Evolutionary conservation across 1,140 invertebrate species (phyloP), one percentile per base, ranked within the genome.

Genomic region (Subanguina moxae): DNA sequence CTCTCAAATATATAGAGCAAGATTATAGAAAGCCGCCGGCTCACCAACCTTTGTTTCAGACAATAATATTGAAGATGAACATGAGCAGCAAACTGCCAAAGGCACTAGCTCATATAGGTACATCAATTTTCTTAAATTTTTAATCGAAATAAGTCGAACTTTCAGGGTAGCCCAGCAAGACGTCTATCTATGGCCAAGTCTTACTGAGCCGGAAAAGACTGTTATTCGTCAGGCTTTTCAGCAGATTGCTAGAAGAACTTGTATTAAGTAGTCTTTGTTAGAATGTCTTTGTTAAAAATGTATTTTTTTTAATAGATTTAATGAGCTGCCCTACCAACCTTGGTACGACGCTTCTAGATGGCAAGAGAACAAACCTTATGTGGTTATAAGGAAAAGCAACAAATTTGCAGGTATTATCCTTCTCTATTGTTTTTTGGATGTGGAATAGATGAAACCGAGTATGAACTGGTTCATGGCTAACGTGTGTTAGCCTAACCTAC

Each of bases 291-390:
- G n/a, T 7, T 52, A 21, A 19, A 19, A 52, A 7, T 15, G 15
- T 15, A 21, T 15, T 25, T 1, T 19, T 72, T 75, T 73, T 58
- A 38, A 70, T 21, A 71, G 71, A 57, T 71, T 71, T 58, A 71
- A 76, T 30, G 75, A 75, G 32, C 46, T 76, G 5, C 70, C 72
- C 46, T 80, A 80, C 56, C 80, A 80, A 62, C 78, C 78, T n/a
- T 80, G 78, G 78, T 75, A 80, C 67, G 72, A 82, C 57, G 72
- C 78, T 0, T 80, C 79, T 66, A 57, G 78, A 27, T 80, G 78
- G 78, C 62, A 76, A 23, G 58, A 75, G 25, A 77, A 70, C 13
- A 70, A 71, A 42, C 80, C 78, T 0, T 82, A 80, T 61, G 76
- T 82, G 28, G 57, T 80, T 32, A 82, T 80, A n/a, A 45, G 77